Percentiles rank a stretch among this genome's conserved stretches.
These are phyloP conservation scores for Melipona quadrifasciata DNA, from an alignment of 1,140 invertebrate species.

Conservation along the genomic window DNA sequence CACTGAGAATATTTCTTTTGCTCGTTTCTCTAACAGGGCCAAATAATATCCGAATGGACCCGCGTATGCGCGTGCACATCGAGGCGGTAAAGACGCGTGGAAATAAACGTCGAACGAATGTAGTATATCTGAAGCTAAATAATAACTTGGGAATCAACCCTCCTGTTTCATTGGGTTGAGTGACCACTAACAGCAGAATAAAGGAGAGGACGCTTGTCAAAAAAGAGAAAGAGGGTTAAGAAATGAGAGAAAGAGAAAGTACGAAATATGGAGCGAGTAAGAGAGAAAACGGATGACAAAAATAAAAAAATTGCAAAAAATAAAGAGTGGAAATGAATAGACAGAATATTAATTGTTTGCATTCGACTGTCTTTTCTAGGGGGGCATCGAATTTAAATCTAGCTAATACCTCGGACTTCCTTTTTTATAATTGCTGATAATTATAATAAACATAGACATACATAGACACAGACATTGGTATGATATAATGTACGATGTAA, in stretches of 20 bases:
- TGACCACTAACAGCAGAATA: too few relatives aligned
- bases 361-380: too few relatives aligned
- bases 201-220: neutral
- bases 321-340: too few relatives aligned
- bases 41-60: conserved; percentile 23
- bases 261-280: neutral
- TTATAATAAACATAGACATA: too few relatives aligned
- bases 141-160: conserved; percentile 26
- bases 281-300: neutral
- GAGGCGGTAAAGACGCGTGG: neutral
- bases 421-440: too few relatives aligned
- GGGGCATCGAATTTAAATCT: too few relatives aligned
- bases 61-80: too few relatives aligned
- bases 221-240: neutral
- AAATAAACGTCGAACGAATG: conserved; percentile 31
- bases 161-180: conserved; percentile 1
- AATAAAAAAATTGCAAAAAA: neutral
- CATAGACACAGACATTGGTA: too few relatives aligned
- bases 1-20: neutral
- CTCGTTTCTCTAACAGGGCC: neutral
- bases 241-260: neutral
- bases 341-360: neutral
- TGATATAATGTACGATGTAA: too few relatives aligned
- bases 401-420: too few relatives aligned
- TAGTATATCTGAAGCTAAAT: conserved; percentile 31